Percentiles rank a stretch among this genome's conserved stretches.
Evolutionary conservation across 92 coral and sea anemone genomes (phyloP).

Genomic region (Blastomussa wellsi): DNA sequence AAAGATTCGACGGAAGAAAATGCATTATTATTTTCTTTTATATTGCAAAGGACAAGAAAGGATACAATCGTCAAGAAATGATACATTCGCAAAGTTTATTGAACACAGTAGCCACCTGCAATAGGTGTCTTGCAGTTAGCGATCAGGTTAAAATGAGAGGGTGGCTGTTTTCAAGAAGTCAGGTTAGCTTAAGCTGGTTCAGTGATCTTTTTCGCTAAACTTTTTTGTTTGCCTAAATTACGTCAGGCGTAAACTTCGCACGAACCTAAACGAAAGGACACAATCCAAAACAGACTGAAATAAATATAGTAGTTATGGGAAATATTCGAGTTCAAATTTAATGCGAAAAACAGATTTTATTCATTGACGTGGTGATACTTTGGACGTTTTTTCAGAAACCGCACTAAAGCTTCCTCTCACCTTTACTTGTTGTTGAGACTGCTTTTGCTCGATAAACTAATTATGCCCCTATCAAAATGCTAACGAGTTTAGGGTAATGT

Average conservation of each 20-base stretch:
- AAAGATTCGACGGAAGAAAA: not conserved
- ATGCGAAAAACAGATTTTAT: too few species aligned
- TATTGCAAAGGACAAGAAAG: not conserved
- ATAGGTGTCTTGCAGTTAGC: not conserved
- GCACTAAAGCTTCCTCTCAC: too few species aligned
- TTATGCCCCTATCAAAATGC: not conserved
- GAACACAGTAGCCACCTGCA: conserved; percentile 10
- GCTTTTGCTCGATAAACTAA: too few species aligned
- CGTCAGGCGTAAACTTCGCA: not conserved
- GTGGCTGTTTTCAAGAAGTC: conserved; percentile 2
- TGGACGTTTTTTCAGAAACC: not conserved
- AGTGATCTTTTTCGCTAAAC: not conserved
- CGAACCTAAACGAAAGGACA: not conserved
- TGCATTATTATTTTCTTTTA: not conserved
- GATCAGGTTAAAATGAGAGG: not conserved
- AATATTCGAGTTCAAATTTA: not conserved
- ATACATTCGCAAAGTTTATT: not conserved
- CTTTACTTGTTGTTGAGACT: too few species aligned
- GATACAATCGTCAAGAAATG: not conserved
- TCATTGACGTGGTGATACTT: not conserved
- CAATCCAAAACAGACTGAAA: not conserved
- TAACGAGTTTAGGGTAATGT: not conserved
- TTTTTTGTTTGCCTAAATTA: not conserved
- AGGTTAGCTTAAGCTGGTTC: conserved; percentile 28
- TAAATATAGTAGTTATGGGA: too few species aligned